A percentile compares a stretch with the other conserved stretches of the same genome.
phyloP scores from a whole-genome alignment of 2,797 vertebrate species.

The Ptychadena robeensis region DNA sequence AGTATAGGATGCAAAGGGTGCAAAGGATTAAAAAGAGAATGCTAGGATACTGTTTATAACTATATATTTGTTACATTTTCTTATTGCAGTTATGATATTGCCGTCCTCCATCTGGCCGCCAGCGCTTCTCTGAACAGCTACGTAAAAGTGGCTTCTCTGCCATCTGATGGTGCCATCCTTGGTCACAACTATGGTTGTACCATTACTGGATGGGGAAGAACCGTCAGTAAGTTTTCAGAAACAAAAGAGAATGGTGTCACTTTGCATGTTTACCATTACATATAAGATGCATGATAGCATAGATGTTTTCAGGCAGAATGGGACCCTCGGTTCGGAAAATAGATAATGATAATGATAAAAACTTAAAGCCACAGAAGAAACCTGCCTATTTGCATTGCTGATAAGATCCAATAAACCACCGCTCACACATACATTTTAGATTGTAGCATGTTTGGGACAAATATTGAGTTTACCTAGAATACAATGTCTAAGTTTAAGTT shows the following conservation, averaged over 20 bases:
- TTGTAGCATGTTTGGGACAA: too few relatives aligned
- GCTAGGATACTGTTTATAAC: neutral
- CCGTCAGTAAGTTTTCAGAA: conserved; percentile 79
- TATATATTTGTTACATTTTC: neutral
- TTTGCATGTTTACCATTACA: neutral
- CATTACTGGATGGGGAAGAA: conserved; percentile 89
- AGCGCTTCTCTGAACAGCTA: conserved; percentile 77
- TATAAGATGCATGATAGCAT: too few relatives aligned
- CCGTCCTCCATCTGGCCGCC: conserved; percentile 80
- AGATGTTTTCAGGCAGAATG: too few relatives aligned
- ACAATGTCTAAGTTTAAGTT: too few relatives aligned
- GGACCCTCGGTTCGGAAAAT: too few relatives aligned
- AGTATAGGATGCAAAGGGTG: too few relatives aligned
- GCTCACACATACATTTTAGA: too few relatives aligned
- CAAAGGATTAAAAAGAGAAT: neutral
- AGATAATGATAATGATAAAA: too few relatives aligned
- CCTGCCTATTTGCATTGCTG: too few relatives aligned
- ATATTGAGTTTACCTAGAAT: too few relatives aligned
- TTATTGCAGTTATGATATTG: conserved; percentile 83
- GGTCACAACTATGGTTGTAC: conserved; percentile 83
- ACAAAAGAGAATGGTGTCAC: neutral
- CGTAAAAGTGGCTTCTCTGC: conserved; percentile 81
- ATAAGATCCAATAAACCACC: too few relatives aligned
- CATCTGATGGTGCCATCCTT: conserved; percentile 77
- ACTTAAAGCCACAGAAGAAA: too few relatives aligned